Evolutionary conservation across 2,888 invertebrate species (phyloP), one percentile per base, ranked within the genome.

Genomic region (Silvanus unidentatus): DNA sequence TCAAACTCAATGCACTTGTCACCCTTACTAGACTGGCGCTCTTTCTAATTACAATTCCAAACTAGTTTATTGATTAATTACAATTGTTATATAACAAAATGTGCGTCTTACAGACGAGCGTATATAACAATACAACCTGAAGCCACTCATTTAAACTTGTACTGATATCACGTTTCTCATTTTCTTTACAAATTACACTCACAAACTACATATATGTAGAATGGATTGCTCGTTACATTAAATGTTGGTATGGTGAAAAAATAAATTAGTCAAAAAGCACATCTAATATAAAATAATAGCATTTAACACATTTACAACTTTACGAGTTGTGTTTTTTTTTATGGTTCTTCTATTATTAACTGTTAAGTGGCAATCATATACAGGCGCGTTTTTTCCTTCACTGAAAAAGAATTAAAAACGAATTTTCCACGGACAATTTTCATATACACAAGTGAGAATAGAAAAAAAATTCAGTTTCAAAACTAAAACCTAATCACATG

Each of bases 331-430:
- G 3, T 22, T 22, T 22, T 22, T 22, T 22, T 22, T 22, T 22
- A 3, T 22, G 8, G 22, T 22, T 22, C 22, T 22, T n/a, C n/a
- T n/a, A n/a, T n/a, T 3, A 22, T 5, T 22, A 22, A 22, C 22
- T 8, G 22, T 22, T 22, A 22, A 22, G 8, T 8, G 22, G 4
- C 22, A 22, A 22, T 22, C 22, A 22, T 22, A 3, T 22, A n/a
- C 8, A 22, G 22, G 8, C 22, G 60, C 60, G 47, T 65, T 65
- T 54, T 70, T 69, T 57, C 65, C 66, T 35, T 62, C 49, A 49
- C 72, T 72, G 46, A 47, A 61, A 60, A 38, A 30, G 14, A 34
- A 34, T 34, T 22, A 22, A 22, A 22, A 22, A 22, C 22, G 22
- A 3, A 22, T 22, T 22, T 22, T 41, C 35, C 10, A 13, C 11